These are phyloP conservation scores for Ciconia boyciana DNA, from an alignment of 2,113 vertebrate genomes.

Conservation along the genomic window DNA sequence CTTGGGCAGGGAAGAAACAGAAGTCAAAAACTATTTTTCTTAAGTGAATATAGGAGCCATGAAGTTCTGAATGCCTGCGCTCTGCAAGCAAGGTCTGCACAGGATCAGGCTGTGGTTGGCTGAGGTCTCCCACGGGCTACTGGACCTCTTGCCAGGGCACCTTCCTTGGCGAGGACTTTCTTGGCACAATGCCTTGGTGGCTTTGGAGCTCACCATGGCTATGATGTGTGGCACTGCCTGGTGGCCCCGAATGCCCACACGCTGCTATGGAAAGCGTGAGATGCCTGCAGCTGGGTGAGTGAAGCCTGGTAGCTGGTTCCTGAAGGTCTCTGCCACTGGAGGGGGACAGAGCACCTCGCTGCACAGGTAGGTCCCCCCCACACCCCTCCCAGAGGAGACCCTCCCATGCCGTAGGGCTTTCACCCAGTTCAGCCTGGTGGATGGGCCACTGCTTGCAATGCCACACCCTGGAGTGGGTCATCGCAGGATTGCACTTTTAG, in stretches of 20 bases:
- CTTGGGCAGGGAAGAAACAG: not conserved
- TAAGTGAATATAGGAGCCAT: not conserved
- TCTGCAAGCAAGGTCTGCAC: not conserved
- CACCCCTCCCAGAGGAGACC: not conserved
- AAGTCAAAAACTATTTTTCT: not conserved
- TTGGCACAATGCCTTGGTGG: not conserved
- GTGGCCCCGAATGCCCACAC: not conserved
- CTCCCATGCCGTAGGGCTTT: slow-evolving; percentile 49
- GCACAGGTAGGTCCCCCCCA: not conserved
- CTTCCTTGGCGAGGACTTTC: not conserved
- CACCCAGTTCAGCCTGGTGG: slow-evolving; percentile 27
- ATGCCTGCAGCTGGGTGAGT: not conserved
- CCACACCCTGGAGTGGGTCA: slow-evolving; percentile 50
- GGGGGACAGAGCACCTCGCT: slow-evolving; percentile 46
- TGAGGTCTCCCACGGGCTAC: not conserved
- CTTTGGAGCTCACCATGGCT: not conserved
- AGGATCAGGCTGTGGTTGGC: not conserved
- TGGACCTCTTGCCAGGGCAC: not conserved
- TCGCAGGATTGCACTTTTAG: not conserved
- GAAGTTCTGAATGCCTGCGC: not conserved
- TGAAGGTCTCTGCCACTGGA: slow-evolving; percentile 50
- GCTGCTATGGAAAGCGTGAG: not conserved
- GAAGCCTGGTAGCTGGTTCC: not conserved
- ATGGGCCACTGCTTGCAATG: slow-evolving; percentile 52
- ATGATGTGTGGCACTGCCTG: fast-evolving